These are phyloP conservation scores for Uria lomvia DNA, from an alignment of 2,113 vertebrate genomes.

Conservation along the genomic window DNA sequence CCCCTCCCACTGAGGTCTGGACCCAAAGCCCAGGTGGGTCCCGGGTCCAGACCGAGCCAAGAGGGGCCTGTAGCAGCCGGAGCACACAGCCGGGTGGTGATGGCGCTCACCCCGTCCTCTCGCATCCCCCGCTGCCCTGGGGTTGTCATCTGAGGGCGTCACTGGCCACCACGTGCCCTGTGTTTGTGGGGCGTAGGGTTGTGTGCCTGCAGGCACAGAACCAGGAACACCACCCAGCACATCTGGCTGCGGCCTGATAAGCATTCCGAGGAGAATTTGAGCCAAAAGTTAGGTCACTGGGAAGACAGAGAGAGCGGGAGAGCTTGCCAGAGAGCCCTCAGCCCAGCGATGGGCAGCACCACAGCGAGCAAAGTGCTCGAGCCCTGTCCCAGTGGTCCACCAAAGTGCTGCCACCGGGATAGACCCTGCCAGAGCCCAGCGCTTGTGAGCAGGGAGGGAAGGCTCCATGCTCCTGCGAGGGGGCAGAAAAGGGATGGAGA, in stretches of 20 bases:
- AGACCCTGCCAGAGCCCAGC: not conserved
- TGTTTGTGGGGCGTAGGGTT: accelerated
- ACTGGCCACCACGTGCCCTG: accelerated
- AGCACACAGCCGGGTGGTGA: accelerated
- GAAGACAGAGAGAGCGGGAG: not conserved
- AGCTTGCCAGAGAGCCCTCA: not conserved
- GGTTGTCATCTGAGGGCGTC: not conserved
- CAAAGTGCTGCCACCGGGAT: not conserved
- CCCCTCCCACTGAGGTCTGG: not conserved
- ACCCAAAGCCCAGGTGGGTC: not conserved
- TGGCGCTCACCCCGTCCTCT: accelerated
- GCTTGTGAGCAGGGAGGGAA: not conserved
- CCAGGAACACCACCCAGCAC: not conserved
- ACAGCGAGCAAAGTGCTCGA: accelerated
- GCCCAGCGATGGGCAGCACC: accelerated
- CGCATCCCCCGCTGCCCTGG: accelerated
- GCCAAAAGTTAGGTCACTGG: not conserved
- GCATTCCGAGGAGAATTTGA: not conserved
- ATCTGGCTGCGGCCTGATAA: not conserved
- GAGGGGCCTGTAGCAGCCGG: accelerated
- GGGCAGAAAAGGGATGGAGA: not conserved
- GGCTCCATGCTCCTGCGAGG: accelerated
- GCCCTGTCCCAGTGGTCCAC: not conserved
- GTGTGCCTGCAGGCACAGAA: not conserved
- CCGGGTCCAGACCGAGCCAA: accelerated